phyloP scores from a whole-genome alignment of 2,797 vertebrate genomes.

The Etheostoma nigrum region DNA sequence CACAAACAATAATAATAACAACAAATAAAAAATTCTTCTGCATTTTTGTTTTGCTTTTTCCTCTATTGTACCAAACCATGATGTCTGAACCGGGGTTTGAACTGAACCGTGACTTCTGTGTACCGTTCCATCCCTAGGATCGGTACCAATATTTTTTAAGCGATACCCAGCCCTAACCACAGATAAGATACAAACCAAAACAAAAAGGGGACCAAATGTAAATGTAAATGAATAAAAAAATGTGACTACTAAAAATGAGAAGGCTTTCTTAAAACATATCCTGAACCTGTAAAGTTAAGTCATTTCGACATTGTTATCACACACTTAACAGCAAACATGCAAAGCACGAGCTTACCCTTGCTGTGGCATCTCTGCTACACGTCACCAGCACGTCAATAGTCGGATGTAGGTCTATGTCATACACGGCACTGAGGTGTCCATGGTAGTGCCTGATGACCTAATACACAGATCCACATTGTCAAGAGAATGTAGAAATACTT shows the following conservation, averaged over 20 bases:
- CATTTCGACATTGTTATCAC: not conserved
- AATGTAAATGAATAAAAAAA: no score
- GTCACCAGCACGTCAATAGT: constrained; percentile 97
- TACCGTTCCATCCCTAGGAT: no score
- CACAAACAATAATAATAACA: no score
- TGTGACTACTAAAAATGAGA: not conserved
- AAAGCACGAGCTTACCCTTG: constrained; percentile 85
- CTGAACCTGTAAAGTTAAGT: no score
- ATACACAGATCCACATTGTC: constrained; percentile 2
- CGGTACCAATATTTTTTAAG: no score
- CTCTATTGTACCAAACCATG: no score
- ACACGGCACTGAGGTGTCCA: constrained; percentile 96
- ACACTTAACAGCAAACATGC: not conserved
- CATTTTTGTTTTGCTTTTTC: no score
- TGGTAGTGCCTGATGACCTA: constrained; percentile 99
- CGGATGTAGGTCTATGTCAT: constrained; percentile 95
- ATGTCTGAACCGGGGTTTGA: no score
- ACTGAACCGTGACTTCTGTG: no score
- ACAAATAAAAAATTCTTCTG: no score
- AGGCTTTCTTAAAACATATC: not conserved
- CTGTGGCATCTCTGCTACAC: constrained; percentile 96
- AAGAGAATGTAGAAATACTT: not conserved
- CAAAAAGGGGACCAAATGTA: not conserved
- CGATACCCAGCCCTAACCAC: no score
- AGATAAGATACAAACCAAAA: not conserved